These are phyloP conservation scores for Erebia aethiops DNA, from an alignment of 2,888 invertebrate genomes.

Conservation along the genomic window DNA sequence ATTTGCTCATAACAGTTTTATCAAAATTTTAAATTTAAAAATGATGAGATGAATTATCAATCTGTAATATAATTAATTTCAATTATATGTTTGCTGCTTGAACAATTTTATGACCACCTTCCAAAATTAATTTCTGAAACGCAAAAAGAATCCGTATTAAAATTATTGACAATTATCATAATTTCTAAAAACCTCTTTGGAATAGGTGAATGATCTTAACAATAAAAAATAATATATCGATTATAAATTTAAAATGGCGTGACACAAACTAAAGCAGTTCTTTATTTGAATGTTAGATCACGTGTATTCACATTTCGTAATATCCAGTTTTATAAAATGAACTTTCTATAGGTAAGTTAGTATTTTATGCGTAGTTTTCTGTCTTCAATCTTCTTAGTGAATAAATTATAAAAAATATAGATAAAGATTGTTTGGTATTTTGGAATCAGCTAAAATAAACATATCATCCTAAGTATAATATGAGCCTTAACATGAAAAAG, in stretches of 20 bases:
- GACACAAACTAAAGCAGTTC: background rate
- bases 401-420: background rate
- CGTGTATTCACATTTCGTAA: conserved; percentile 6
- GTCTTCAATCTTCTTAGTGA: background rate
- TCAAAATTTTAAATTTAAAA: too few species aligned
- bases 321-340: conserved; percentile 12
- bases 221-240: conserved; percentile 12
- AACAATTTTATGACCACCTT: too few species aligned
- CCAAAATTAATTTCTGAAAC: too few species aligned
- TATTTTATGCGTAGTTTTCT: background rate
- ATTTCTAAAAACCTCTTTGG: background rate
- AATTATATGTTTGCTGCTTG: too few species aligned
- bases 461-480: background rate
- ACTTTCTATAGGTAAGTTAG: background rate
- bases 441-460: background rate
- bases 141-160: too few species aligned
- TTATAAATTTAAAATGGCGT: conserved; percentile 2
- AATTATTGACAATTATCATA: background rate
- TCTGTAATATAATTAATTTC: too few species aligned
- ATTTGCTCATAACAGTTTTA: background rate
- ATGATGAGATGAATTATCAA: too few species aligned
- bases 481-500: too few species aligned
- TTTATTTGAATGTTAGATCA: conserved; percentile 5
- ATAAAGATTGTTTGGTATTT: background rate
- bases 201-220: background rate